Percentiles rank a stretch among this genome's conserved stretches.
phyloP scores from a whole-genome alignment of 2,113 vertebrate genomes.

The Amia ocellicauda region DNA sequence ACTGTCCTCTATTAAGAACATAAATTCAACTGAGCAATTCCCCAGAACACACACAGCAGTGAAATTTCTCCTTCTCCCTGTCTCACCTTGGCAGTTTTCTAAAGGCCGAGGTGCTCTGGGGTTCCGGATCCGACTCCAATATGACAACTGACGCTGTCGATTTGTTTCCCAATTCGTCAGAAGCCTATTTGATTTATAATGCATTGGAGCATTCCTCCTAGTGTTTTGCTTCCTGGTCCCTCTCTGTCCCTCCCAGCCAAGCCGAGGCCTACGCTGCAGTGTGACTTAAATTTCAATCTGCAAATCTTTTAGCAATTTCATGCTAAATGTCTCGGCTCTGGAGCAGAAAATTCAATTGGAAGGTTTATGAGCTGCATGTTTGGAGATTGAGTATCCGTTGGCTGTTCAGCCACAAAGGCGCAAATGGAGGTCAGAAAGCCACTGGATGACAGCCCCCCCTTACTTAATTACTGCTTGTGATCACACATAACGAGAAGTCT shows the following conservation, averaged over 20 bases:
- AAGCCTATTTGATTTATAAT: conserved; percentile 22
- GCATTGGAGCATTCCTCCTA: background rate
- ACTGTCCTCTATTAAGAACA: background rate
- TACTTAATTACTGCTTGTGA: too few relatives aligned
- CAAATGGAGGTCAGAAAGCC: too few relatives aligned
- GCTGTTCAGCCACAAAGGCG: background rate
- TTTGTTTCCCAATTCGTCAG: conserved; percentile 29
- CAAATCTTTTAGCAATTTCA: conserved; percentile 11
- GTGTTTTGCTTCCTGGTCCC: background rate
- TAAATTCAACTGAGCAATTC: background rate
- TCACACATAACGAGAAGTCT: too few relatives aligned
- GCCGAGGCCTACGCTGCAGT: background rate
- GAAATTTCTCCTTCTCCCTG: conserved; percentile 7
- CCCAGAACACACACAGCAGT: background rate
- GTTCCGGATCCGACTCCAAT: conserved; percentile 11
- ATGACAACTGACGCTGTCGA: conserved; percentile 33
- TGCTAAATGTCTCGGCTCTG: background rate
- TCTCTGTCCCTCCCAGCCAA: background rate
- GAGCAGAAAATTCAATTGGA: background rate
- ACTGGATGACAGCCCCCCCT: too few relatives aligned
- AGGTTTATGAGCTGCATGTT: background rate
- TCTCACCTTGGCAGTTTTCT: background rate
- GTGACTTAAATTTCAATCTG: background rate
- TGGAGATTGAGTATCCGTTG: background rate
- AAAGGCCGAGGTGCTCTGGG: background rate